Evolutionary conservation across 2,888 invertebrate genomes (phyloP).

Genomic region (Lingula anatina): DNA sequence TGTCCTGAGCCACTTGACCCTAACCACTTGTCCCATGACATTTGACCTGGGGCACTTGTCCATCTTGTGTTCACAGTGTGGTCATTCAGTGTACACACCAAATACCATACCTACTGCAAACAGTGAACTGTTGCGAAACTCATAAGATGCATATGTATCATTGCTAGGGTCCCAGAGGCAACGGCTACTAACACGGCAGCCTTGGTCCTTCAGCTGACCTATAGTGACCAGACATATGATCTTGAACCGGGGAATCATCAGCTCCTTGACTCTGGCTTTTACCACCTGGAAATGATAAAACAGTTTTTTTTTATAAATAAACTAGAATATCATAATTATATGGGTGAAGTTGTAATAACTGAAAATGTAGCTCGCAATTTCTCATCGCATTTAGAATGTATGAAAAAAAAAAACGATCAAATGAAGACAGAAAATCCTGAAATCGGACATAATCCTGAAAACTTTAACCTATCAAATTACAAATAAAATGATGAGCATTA

Average conservation of each 20-base stretch:
- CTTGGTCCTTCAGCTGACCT: conserved; percentile 43
- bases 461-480: too few relatives aligned
- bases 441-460: too few relatives aligned
- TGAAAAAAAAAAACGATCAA: too few relatives aligned
- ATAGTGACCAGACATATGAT: conserved; percentile 48
- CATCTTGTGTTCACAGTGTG: neutral
- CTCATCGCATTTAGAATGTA: too few relatives aligned
- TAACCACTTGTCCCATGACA: too few relatives aligned
- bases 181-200: conserved; percentile 42
- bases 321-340: neutral
- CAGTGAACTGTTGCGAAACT: conserved; percentile 45
- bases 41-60: too few relatives aligned
- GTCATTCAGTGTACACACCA: conserved; percentile 40
- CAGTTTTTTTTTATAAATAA: neutral
- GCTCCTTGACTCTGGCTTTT: conserved; percentile 47
- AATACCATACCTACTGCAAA: conserved; percentile 48
- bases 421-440: too few relatives aligned
- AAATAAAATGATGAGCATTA: too few relatives aligned
- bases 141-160: conserved; percentile 43
- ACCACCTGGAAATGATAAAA: conserved; percentile 33
- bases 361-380: too few relatives aligned
- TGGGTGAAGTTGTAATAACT: too few relatives aligned
- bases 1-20: too few relatives aligned
- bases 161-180: conserved; percentile 46
- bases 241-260: conserved; percentile 48